Percentiles rank a stretch among this genome's conserved stretches.
These are phyloP conservation scores for Turritopsis rubra DNA, from an alignment of 30 jellyfish, hydroid and myxozoan genomes.

Conservation along the genomic window DNA sequence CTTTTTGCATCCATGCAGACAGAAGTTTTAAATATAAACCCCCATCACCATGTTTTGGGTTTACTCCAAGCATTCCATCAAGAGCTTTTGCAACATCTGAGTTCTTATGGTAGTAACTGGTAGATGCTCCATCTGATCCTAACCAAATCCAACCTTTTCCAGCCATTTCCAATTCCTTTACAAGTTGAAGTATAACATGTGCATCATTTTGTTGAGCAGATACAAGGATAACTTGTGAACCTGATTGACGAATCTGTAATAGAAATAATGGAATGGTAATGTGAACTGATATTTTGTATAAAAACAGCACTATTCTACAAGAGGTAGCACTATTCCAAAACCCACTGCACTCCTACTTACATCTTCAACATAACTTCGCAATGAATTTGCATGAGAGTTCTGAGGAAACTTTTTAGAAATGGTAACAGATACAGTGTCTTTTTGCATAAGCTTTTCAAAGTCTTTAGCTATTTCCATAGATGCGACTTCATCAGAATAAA, in stretches of 20 bases:
- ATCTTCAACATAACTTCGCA: conserved; percentile 37
- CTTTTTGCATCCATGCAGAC: conserved; percentile 84
- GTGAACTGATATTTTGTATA: too few relatives aligned
- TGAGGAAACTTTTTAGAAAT: conserved; percentile 33
- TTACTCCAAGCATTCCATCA: conserved; percentile 86
- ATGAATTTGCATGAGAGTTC: conserved; percentile 23
- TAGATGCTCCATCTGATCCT: conserved; percentile 70
- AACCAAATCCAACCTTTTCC: conserved; percentile 93
- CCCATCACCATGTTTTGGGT: conserved; percentile 91
- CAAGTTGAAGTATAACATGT: conserved; percentile 21
- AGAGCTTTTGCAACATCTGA: conserved; percentile 57
- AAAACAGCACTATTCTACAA: too few relatives aligned
- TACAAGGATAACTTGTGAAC: conserved; percentile 73
- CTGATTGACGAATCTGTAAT: conserved; percentile 52
- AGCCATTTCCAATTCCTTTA: conserved; percentile 44
- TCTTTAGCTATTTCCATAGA: conserved; percentile 43
- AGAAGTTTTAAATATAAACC: conserved; percentile 57
- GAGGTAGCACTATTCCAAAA: too few relatives aligned
- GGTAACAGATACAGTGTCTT: conserved; percentile 32
- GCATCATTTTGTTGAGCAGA: conserved; percentile 59
- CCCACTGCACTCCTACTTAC: conserved; percentile 8
- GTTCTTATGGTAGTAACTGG: conserved; percentile 24
- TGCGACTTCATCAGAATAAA: conserved; percentile 46
- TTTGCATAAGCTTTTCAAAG: conserved; percentile 34
- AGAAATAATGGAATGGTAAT: background rate